phyloP scores from a whole-genome alignment of 2,797 vertebrate species.

The Lemur catta region DNA sequence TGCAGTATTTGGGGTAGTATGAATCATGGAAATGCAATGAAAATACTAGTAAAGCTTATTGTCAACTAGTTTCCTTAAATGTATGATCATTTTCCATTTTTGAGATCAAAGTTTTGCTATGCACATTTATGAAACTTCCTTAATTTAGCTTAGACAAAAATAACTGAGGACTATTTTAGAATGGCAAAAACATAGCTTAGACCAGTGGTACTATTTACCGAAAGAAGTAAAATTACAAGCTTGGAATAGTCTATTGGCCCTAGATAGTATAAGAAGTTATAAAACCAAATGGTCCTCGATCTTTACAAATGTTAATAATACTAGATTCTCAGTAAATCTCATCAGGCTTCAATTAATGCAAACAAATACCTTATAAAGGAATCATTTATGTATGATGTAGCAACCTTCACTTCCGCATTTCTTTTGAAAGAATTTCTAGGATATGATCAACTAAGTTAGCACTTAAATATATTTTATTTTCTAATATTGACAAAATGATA shows the following conservation, averaged over 20 bases:
- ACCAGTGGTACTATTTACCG: neutral
- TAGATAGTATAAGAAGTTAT: neutral
- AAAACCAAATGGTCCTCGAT: neutral
- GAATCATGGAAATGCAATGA: neutral
- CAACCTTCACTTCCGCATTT: neutral
- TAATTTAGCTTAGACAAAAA: conserved; percentile 16
- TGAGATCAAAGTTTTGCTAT: neutral
- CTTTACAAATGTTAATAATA: neutral
- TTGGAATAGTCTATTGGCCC: neutral
- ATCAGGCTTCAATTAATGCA: neutral
- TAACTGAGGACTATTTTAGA: neutral
- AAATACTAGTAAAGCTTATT: conserved; percentile 19
- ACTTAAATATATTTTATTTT: neutral
- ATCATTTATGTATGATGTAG: neutral
- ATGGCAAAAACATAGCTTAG: neutral
- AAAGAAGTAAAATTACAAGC: neutral
- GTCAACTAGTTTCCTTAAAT: neutral
- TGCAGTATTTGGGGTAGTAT: neutral
- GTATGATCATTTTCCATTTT: neutral
- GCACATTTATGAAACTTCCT: neutral
- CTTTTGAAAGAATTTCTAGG: conserved; percentile 21
- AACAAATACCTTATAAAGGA: neutral
- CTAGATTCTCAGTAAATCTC: neutral
- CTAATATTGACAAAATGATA: neutral
- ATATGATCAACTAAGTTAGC: neutral